Conservation (phyloP, 1,140 invertebrate genomes). For the Drosophila lowei region DNA sequence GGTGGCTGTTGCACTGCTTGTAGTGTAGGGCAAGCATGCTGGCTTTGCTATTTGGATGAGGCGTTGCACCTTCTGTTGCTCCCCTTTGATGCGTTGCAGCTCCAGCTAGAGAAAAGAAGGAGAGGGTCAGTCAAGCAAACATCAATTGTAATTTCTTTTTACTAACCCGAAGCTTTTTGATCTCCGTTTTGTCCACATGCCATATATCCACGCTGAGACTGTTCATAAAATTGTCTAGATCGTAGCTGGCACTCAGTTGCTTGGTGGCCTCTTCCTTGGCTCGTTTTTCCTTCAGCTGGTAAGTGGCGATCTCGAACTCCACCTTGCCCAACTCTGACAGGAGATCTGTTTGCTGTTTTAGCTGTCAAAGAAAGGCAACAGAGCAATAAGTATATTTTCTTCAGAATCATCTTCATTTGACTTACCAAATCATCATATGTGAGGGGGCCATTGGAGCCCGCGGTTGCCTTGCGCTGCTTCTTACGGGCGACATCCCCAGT, state of each 20-base stretch:
- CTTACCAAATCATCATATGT: constrained; percentile 92
- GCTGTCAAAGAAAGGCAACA: constrained; percentile 83
- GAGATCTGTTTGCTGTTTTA: constrained; percentile 88
- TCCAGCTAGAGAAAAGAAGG: constrained; percentile 83
- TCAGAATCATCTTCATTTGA: background rate
- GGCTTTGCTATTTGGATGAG: constrained; percentile 92
- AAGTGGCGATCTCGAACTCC: constrained; percentile 85
- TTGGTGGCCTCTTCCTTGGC: constrained; percentile 84
- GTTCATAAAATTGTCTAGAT: constrained; percentile 90
- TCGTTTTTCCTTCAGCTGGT: constrained; percentile 77
- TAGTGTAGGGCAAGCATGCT: constrained; percentile 32
- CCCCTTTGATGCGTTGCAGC: constrained; percentile 87
- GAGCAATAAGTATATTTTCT: background rate
- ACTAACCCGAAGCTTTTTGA: constrained; percentile 84
- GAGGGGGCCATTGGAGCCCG: constrained; percentile 83
- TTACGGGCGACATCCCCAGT: constrained; percentile 97
- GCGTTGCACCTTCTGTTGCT: constrained; percentile 88
- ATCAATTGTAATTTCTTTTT: background rate
- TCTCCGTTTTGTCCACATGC: constrained; percentile 84
- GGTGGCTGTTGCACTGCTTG: background rate
- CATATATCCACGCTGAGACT: constrained; percentile 83
- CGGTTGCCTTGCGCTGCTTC: constrained; percentile 88
- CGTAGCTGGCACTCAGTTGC: constrained; percentile 80
- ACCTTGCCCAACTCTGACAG: constrained; percentile 85
- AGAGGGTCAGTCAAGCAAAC: background rate